Conservation (phyloP, 1,140 invertebrate species). For the Achroia grisella region DNA sequence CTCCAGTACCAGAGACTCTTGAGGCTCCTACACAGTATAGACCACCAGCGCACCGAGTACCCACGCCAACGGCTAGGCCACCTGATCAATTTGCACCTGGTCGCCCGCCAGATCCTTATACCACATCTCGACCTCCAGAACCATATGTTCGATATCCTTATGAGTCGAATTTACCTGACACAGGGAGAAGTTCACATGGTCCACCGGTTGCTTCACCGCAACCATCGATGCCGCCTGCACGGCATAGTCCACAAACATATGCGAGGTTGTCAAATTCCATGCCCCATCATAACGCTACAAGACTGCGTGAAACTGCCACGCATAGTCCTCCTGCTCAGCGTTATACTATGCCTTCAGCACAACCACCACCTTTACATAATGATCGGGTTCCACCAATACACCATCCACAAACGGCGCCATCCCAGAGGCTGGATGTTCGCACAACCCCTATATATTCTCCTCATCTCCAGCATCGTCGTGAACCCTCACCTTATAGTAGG, state of each 20-base stretch:
- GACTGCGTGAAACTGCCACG: constrained; percentile 43
- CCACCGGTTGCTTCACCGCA: constrained; percentile 45
- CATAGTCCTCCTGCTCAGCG: constrained; percentile 44
- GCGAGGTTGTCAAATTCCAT: constrained; percentile 47
- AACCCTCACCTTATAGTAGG: constrained; percentile 40
- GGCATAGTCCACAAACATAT: constrained; percentile 59
- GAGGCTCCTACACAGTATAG: constrained; percentile 41
- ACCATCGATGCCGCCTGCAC: constrained; percentile 35
- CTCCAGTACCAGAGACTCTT: constrained; percentile 21
- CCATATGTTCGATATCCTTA: constrained; percentile 48
- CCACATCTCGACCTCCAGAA: constrained; percentile 47
- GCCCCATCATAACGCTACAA: constrained; percentile 40
- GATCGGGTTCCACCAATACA: constrained; percentile 62
- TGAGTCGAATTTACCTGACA: constrained; percentile 38
- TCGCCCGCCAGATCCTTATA: constrained; percentile 52
- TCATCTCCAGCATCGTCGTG: constrained; percentile 39
- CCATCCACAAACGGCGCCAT: constrained; percentile 41
- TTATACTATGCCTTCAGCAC: constrained; percentile 38
- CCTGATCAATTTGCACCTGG: constrained; percentile 42
- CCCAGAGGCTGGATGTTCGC: constrained; percentile 42
- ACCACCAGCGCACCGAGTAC: constrained; percentile 39
- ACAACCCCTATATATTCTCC: constrained; percentile 37
- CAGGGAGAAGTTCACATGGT: constrained; percentile 38
- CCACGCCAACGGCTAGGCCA: constrained; percentile 44
- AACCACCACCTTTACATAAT: constrained; percentile 54